These are phyloP conservation scores for Athalia rosae DNA, from an alignment of 2,888 invertebrate species.

Conservation along the genomic window DNA sequence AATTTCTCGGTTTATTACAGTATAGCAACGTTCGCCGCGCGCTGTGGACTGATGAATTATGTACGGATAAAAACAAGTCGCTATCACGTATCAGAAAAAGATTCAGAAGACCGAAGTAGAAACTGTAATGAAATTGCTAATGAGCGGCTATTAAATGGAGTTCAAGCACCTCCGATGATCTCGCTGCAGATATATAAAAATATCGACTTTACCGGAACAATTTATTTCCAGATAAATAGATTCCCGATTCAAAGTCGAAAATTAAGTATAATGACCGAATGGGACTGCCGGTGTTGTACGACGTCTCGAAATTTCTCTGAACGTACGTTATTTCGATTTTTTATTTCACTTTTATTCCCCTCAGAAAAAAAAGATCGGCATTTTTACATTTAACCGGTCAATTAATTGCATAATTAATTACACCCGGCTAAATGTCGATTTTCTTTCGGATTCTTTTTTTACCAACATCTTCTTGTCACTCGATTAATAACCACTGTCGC, in stretches of 20 bases:
- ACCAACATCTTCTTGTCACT: background rate
- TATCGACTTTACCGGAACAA: background rate
- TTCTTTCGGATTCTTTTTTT: background rate
- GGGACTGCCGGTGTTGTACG: no score
- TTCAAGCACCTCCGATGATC: background rate
- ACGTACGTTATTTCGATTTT: no score
- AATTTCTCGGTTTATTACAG: background rate
- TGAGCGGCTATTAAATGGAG: background rate
- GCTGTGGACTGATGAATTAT: background rate
- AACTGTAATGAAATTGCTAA: slow-evolving; percentile 13
- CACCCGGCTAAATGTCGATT: no score
- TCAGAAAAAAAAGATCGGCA: no score
- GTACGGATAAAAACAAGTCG: slow-evolving; percentile 5
- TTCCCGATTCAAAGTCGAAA: no score
- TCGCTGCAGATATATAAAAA: background rate
- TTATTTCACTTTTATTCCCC: no score
- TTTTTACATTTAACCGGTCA: no score
- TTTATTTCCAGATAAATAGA: background rate
- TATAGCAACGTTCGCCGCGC: background rate
- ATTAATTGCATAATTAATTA: no score
- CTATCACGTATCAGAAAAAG: background rate
- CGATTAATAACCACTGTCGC: background rate
- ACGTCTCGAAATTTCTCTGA: no score
- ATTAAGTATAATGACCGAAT: no score
- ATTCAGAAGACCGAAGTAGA: background rate